Evolutionary conservation across 2,888 invertebrate genomes (phyloP), one percentile per base, ranked within the genome.

Genomic region (Glyphotaelius pellucidus): DNA sequence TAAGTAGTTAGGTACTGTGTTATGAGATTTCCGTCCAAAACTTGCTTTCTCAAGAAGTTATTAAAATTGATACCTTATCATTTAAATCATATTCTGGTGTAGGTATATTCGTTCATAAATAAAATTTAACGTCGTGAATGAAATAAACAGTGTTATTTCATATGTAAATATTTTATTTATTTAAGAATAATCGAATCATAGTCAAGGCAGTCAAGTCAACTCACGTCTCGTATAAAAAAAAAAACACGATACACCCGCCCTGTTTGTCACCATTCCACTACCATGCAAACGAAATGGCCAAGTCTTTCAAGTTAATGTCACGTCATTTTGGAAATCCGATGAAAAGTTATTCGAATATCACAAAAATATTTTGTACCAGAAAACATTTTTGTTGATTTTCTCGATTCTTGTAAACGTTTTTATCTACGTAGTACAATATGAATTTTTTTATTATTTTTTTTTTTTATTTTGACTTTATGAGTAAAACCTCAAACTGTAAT

Each of bases 281-380:
- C 12, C 89, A 52, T 52, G n/a, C 80, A 87, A 35, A 42, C 2
- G 15, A 47, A 19, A 25, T 32, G 87, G 9, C 25, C 15, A 38
- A 67, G 67, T 67, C 30, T 86, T 31, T 87, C 35, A 79, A 80
- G 52, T 91, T 81, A 38, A 83, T 32, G 80, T 89, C 30, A 31
- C 31, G 47, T 67, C 79, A 79, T 91, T 91, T 91, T 52, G 32
- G 2, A 91, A 85, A 91, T 91, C 35, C 90, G 47, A 92, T 87
- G 90, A 89, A 91, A 93, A 81, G 84, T 80, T 92, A 32, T 87
- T 89, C 85, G 89, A 86, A 90, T 91, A 90, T 52, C 90, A 35
- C 90, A 89, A 85, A 93, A 92, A 93, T 90, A 92, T 91, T 83
- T 89, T 87, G 80, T 93, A 91, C 91, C 91, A 93, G 91, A 91